A percentile compares a stretch with the other conserved stretches of the same genome.
phyloP scores from a whole-genome alignment of 2,797 vertebrate genomes.

The Sylvilagus floridanus region DNA sequence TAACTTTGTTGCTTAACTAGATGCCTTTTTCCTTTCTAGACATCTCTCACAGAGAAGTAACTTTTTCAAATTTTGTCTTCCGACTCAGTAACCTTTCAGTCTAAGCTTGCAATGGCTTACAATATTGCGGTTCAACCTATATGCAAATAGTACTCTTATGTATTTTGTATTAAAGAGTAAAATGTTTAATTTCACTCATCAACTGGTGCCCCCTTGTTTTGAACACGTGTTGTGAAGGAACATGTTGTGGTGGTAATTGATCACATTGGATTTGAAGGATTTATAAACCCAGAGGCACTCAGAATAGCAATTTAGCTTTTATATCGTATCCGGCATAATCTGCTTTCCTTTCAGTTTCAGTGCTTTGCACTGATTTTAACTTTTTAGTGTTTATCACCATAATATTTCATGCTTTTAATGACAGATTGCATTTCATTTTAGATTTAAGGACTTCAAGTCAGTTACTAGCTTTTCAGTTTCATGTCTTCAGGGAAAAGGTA shows the following conservation, averaged over 20 bases:
- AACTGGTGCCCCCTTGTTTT: neutral
- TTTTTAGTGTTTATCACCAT: neutral
- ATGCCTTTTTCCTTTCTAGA: neutral
- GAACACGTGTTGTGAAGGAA: conserved; percentile 46
- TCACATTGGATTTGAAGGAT: neutral
- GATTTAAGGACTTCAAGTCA: conserved; percentile 12
- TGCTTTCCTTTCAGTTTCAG: conserved; percentile 26
- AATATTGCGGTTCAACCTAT: neutral
- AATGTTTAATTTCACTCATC: neutral
- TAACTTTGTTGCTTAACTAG: conserved; percentile 6
- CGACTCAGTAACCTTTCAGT: neutral
- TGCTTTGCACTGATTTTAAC: conserved; percentile 6
- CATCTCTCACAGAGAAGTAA: neutral
- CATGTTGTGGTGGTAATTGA: neutral
- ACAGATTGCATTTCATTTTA: conserved; percentile 2
- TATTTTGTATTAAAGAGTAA: conserved; percentile 46
- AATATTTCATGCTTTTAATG: conserved; percentile 49
- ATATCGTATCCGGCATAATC: neutral
- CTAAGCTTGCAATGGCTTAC: neutral
- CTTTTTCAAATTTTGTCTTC: conserved; percentile 4
- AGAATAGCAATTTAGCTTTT: conserved; percentile 51
- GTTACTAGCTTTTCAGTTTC: conserved; percentile 28
- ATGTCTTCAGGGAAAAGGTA: neutral
- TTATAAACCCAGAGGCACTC: conserved; percentile 2
- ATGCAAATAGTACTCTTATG: neutral